Base-by-base conservation (phyloP, 2,888 invertebrate species). In the Lithophane leautieri region DNA sequence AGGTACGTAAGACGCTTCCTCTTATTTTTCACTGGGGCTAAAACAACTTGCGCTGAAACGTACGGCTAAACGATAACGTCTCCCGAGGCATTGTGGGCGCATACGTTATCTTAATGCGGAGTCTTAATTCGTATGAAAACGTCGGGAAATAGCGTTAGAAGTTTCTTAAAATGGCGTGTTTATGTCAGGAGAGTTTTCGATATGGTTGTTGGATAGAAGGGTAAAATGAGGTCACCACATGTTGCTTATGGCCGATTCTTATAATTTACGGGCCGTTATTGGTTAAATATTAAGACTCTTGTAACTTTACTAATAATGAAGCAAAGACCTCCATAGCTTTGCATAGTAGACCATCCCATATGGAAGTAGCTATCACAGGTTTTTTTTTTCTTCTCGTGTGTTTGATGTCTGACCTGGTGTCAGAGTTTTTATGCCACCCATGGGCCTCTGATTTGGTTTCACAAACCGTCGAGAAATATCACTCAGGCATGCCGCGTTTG, bases 81-180 rank as follows among this genome's bases (percentile, higher is more conserved):
- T 81, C 68, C 50, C 82, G 70, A 69, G 78, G 82, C 82, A 78
- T 85, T 85, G 82, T 83, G 82, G 70, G 65, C 73, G 78, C 78
- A 83, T 78, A 83, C 70, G 85, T 83, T 85, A 85, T 85, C 85
- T 83, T 77, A 85, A 81, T 77, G 82, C 67, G 28, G 28, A 47
- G 82, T 85, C 82, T 83, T 83, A 83, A 83, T 85, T 85, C 70
- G 78, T 85, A 73, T 69, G 82, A 71, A 78, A 83, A 85, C 68
- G 82, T 73, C 65, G 82, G 70, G 42, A 71, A 83, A 85, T 62
- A 61, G 52, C 61, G 73, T 65, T 65, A 73, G 78, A 85, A 85
- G 78, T 83, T 81, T 71, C 82, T 71, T 44, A 65, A 73, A 85
- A 60, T 56, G 14, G 50, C 25, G 14, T 73, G 68, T 84, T 81